Base-by-base conservation (phyloP, 2,113 vertebrate genomes). In the Heterocephalus glaber region DNA sequence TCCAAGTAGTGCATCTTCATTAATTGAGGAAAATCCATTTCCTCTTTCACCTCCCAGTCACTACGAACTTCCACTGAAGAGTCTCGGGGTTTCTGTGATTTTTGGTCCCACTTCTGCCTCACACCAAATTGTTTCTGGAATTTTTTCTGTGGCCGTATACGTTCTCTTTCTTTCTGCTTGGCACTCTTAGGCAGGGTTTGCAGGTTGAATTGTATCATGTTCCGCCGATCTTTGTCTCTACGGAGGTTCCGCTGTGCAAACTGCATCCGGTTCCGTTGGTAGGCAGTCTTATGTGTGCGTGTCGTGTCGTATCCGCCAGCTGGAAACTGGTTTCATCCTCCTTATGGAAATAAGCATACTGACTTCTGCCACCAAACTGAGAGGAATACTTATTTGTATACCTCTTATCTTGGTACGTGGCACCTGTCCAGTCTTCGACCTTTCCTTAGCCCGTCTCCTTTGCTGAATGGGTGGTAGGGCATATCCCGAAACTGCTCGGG, bases 1-100 rank as follows among this genome's bases (percentile, higher is more conserved):
- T 99, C 99, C 98, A 99, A 98, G 98, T 99, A 99, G 97, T 99
- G 99, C 99, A 99, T 99, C 98, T 99, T 99, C 99, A 99, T 99
- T 87, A 99, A 97, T 33, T 99, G 98, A 92, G 99, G 99, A 97
- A 99, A 99, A 97, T 99, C 99, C 99, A 99, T 99, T 97, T 99
- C 99, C 95, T 99, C 99, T 89, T 99, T 99, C 90, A 99, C 99
- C 96, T 99, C 99, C 99, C 99, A 99, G 14, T 99, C 99, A 26
- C 99, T 99, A 54, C 99, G 99, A 10, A 99, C 99, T 97, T 99
- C 99, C 66, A 99, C 99, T 0, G 99, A 99, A 16, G 99, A 99
- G 94, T 99, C 99, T 92, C 99, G 98, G 91, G 99, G 99, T 90
- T 99, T 99, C 98, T 99, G 99, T n/a, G 99, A 99, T 92, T 99